Percentiles rank a stretch among this genome's conserved stretches.
These are phyloP conservation scores for Willisornis vidua DNA, from an alignment of 2,113 vertebrate genomes.

Conservation along the genomic window DNA sequence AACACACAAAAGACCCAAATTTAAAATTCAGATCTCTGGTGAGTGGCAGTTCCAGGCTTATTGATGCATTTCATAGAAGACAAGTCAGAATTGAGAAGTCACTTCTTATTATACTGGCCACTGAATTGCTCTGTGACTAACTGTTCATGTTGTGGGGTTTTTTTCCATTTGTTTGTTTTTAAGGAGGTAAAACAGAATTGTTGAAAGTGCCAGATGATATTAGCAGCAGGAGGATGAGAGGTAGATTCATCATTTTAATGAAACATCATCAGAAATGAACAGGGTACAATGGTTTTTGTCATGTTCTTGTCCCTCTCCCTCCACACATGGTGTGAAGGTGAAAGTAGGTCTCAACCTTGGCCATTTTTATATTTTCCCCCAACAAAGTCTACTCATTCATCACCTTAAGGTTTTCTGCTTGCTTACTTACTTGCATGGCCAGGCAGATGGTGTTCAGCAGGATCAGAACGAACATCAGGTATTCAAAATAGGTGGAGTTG, in stretches of 20 bases:
- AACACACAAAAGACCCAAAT: not conserved
- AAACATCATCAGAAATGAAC: not conserved
- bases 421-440: slow-evolving; percentile 93
- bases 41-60: not conserved
- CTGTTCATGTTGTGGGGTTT: not conserved
- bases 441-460: slow-evolving; percentile 99
- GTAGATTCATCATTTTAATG: not conserved
- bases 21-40: not conserved
- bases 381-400: not conserved
- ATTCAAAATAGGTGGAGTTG: slow-evolving; percentile 99
- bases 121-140: not conserved
- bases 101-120: not conserved
- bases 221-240: not conserved
- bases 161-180: not conserved
- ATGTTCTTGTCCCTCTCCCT: not conserved
- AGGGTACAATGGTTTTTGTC: not conserved
- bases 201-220: not conserved
- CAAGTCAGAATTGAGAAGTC: not conserved
- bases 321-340: not conserved
- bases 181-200: not conserved
- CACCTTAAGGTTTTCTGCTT: not conserved
- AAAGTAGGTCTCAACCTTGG: not conserved
- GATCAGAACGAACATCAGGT: slow-evolving; percentile 99
- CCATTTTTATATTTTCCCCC: not conserved
- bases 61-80: not conserved